phyloP scores from a whole-genome alignment of 2,888 invertebrate species.

The Philonicus albiceps region DNA sequence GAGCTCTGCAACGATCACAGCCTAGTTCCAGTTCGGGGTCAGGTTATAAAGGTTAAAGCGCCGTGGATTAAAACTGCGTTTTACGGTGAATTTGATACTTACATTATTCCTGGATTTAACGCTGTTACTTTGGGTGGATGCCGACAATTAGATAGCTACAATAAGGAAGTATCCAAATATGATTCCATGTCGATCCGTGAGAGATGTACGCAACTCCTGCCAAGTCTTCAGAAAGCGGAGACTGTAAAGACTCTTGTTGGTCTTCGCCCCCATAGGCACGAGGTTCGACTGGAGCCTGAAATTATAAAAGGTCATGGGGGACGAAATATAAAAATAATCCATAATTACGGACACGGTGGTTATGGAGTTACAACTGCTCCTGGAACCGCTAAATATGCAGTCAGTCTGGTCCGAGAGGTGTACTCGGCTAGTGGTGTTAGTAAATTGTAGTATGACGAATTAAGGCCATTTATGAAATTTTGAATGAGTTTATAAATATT shows the following conservation, averaged over 20 bases:
- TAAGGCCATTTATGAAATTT: background rate
- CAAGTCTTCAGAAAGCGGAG: constrained; percentile 70
- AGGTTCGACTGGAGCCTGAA: constrained; percentile 78
- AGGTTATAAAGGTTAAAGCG: constrained; percentile 81
- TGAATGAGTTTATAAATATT: background rate
- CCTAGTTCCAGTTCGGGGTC: constrained; percentile 83
- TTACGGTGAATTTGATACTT: constrained; percentile 86
- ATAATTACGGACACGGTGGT: constrained; percentile 95
- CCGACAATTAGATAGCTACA: constrained; percentile 82
- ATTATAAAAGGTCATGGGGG: constrained; percentile 59
- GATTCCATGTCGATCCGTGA: constrained; percentile 81
- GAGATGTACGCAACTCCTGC: constrained; percentile 78
- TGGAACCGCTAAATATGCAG: constrained; percentile 82
- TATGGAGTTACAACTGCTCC: constrained; percentile 92
- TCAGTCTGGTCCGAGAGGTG: constrained; percentile 71
- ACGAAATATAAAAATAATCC: constrained; percentile 73
- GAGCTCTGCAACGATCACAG: constrained; percentile 77
- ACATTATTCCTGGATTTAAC: constrained; percentile 81
- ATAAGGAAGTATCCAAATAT: constrained; percentile 71
- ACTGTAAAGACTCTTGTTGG: constrained; percentile 76
- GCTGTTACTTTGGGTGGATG: constrained; percentile 85
- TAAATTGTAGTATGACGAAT: constrained; percentile 54
- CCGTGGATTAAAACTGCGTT: constrained; percentile 91
- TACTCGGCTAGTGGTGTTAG: constrained; percentile 57
- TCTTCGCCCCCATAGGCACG: constrained; percentile 80